phyloP scores from a whole-genome alignment of 2,888 invertebrate genomes.

The Pheosia gnoma region DNA sequence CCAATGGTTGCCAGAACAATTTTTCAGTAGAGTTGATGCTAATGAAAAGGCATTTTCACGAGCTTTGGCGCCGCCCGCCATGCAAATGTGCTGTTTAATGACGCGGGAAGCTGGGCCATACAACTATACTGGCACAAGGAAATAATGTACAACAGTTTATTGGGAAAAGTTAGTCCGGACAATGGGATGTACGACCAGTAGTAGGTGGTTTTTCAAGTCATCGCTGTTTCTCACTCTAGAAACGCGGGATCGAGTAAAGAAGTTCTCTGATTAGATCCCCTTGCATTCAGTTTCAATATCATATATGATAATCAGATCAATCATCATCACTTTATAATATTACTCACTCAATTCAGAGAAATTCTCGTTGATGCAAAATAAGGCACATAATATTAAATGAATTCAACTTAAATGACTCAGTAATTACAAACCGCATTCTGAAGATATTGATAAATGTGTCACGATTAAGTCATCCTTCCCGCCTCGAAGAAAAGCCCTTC shows the following conservation, averaged over 20 bases:
- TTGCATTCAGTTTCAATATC: no score
- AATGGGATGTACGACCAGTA: conserved; percentile 4
- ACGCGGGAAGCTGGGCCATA: conserved; percentile 72
- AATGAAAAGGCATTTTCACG: conserved; percentile 83
- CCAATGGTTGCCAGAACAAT: conserved; percentile 67
- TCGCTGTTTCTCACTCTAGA: neutral
- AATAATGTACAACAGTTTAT: conserved; percentile 46
- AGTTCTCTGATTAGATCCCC: no score
- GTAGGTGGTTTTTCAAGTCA: neutral
- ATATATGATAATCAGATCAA: no score
- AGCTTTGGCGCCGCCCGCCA: conserved; percentile 78
- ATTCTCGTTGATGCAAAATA: neutral
- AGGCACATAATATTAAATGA: neutral
- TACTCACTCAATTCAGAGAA: neutral
- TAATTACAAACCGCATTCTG: conserved; percentile 17
- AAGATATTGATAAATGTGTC: conserved; percentile 35
- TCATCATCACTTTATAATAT: neutral
- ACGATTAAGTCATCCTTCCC: conserved; percentile 61
- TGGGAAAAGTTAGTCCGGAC: conserved; percentile 19
- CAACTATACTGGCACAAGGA: conserved; percentile 51
- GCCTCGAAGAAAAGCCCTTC: conserved; percentile 58
- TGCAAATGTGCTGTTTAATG: conserved; percentile 77
- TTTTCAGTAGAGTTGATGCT: conserved; percentile 79
- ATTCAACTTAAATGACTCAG: conserved; percentile 7
- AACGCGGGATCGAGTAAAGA: no score